A percentile compares a stretch with the other conserved stretches of the same genome.
These are phyloP conservation scores for Deroptyus accipitrinus DNA, from an alignment of 2,113 vertebrate species.

Conservation along the genomic window DNA sequence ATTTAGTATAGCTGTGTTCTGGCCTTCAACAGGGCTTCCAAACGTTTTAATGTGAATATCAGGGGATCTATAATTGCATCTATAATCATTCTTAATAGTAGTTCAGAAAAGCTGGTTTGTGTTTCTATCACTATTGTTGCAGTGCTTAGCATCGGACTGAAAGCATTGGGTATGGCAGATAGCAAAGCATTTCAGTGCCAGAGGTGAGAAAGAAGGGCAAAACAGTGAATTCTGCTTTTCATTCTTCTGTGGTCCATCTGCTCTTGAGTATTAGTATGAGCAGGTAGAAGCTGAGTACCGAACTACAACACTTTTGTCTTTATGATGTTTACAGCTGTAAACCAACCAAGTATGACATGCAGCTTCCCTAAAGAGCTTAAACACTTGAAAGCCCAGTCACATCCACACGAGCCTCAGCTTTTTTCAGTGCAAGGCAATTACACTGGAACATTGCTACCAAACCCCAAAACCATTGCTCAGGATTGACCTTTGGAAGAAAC, in stretches of 20 bases:
- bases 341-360: neutral
- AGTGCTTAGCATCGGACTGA: neutral
- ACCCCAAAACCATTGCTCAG: neutral
- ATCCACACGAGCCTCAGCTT: neutral
- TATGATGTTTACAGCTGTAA: constrained; percentile 28
- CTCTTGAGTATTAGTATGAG: neutral
- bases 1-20: neutral
- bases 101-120: neutral
- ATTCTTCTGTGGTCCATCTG: neutral
- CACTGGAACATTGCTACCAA: neutral
- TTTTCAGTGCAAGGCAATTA: neutral
- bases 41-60: neutral
- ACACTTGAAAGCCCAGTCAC: constrained; percentile 15
- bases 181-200: neutral
- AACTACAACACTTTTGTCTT: neutral
- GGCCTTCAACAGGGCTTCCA: neutral
- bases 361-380: constrained; percentile 18
- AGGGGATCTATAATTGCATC: neutral
- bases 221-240: neutral
- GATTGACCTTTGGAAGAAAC: neutral
- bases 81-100: neutral
- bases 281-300: neutral
- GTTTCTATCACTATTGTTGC: neutral
- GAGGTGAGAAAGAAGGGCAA: neutral
- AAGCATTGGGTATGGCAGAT: neutral